Base-by-base conservation (phyloP, 2,888 invertebrate species). In the Buathra laborator region DNA sequence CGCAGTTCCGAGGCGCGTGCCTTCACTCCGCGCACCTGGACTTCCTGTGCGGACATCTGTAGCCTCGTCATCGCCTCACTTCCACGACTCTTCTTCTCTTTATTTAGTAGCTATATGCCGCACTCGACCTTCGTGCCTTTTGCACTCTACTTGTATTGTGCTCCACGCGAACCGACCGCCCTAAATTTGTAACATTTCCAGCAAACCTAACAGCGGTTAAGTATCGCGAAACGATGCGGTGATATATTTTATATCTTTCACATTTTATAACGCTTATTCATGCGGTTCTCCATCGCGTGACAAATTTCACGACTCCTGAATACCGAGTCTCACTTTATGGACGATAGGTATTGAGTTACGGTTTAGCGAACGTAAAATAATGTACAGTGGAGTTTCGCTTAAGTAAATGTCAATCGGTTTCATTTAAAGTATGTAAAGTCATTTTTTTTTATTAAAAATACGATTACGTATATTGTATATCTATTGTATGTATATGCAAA, bases 1-100 rank as follows among this genome's bases (percentile, higher is more conserved):
- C 24, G 66, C 51, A 68, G 67, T 24, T 24, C 24, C 62, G 67
- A 80, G 87, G 81, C 91, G 88, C 90, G 91, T 90, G 91, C 89
- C 89, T 24, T 24, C 3, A 48, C 80, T 71, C 46, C 79, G 87
- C 86, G 81, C 90, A 90, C 90, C 91, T 89, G 89, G 90, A 89
- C 89, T 81, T 89, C 84, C 89, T 84, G 86, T 78, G 79, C 71
- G 84, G 70, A 86, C 90, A 90, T 90, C 90, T 90, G 90, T 86
- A 81, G 24, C 85, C 48, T 59, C 85, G 83, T 62, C 84, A 84
- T 78, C 67, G 83, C 67, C 78, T 84, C 81, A 68, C 71, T 81
- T 71, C 84, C 64, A 68, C 24, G 24, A 59, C 14, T 10, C 19
- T 72, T 67, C 29, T 2, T 24, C 70, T 81, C 83, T 83, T 72